A percentile compares a stretch with the other conserved stretches of the same genome.
These are phyloP conservation scores for Cyprinodon diabolis DNA, from an alignment of 2,797 vertebrate genomes.

Conservation along the genomic window DNA sequence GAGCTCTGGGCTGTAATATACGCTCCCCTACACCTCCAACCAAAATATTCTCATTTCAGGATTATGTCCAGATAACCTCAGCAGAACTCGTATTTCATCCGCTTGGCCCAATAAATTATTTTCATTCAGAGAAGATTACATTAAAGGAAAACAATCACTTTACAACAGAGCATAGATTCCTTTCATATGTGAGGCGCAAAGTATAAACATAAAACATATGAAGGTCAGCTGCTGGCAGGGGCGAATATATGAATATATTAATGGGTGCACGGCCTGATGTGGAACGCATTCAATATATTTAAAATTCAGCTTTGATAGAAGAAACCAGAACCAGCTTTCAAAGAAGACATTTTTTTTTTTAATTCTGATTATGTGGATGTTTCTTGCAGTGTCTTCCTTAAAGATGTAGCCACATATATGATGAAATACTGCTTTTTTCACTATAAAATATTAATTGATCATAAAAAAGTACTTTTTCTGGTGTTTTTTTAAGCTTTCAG, in stretches of 20 bases:
- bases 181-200: conserved; percentile 23
- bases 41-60: conserved; percentile 9
- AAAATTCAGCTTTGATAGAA: conserved; percentile 36
- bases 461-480: too few relatives aligned
- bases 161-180: conserved; percentile 22
- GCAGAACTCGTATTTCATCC: conserved; percentile 19
- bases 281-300: conserved; percentile 16
- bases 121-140: conserved; percentile 22
- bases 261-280: conserved; percentile 35
- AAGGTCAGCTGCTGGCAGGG: conserved; percentile 34
- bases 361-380: conserved; percentile 8
- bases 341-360: conserved; percentile 10
- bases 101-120: not conserved
- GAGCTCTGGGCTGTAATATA: not conserved
- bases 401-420: not conserved
- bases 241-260: conserved; percentile 64
- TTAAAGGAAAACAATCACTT: conserved; percentile 33
- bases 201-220: conserved; percentile 37
- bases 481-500: too few relatives aligned
- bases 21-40: not conserved
- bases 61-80: conserved; percentile 5
- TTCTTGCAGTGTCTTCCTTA: conserved; percentile 8
- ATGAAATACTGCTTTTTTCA: too few relatives aligned
- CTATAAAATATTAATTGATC: too few relatives aligned
- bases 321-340: conserved; percentile 17